These are phyloP conservation scores for Jordanella pulchra DNA, from an alignment of 2,797 vertebrate species.

Conservation along the genomic window DNA sequence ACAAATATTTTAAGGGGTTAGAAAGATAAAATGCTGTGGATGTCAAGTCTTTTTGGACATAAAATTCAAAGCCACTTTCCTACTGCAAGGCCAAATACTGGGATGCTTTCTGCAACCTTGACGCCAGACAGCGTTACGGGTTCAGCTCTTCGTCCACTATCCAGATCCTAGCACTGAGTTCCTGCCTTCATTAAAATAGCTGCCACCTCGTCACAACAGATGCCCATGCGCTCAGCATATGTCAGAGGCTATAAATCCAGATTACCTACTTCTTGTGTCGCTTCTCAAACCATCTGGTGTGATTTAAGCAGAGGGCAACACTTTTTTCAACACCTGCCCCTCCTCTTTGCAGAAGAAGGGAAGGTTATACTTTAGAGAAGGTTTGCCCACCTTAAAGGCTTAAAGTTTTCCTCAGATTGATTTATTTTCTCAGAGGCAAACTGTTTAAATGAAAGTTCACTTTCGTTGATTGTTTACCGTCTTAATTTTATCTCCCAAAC, in stretches of 20 bases:
- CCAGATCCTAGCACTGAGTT: conserved; percentile 33
- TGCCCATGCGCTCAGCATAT: conserved; percentile 75
- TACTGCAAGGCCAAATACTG: conserved; percentile 28
- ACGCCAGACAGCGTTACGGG: conserved; percentile 38
- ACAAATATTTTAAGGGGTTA: neutral
- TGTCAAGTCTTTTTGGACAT: neutral
- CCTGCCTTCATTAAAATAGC: conserved; percentile 59
- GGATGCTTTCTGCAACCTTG: conserved; percentile 34
- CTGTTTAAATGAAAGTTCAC: neutral
- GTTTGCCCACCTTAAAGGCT: conserved; percentile 20
- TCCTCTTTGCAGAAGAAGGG: conserved; percentile 6
- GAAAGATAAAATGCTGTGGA: neutral
- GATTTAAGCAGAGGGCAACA: conserved; percentile 59
- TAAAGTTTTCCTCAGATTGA: conserved; percentile 3
- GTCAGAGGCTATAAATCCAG: conserved; percentile 79
- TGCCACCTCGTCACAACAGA: conserved; percentile 68
- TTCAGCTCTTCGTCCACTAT: conserved; percentile 6
- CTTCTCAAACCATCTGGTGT: conserved; percentile 76
- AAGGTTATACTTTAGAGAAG: conserved; percentile 9
- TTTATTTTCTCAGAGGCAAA: neutral
- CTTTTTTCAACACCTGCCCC: conserved; percentile 14
- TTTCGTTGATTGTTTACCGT: neutral
- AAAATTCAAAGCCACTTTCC: conserved; percentile 24
- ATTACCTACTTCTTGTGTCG: conserved; percentile 70
- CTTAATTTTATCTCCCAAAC: neutral